These are phyloP conservation scores for Chalcosyrphus nemorum DNA, from an alignment of 2,888 invertebrate genomes.

Conservation along the genomic window DNA sequence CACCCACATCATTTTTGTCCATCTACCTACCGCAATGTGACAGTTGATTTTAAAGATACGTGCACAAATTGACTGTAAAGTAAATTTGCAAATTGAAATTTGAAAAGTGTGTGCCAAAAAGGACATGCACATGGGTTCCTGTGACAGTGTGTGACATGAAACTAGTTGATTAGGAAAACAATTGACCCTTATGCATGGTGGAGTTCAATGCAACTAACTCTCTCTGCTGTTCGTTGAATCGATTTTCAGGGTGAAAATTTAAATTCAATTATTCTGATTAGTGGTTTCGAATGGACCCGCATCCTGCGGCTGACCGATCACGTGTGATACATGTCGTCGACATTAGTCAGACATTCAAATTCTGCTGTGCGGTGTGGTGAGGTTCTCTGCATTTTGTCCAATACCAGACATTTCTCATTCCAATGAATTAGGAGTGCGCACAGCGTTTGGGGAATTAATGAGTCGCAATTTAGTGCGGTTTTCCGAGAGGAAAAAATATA, in stretches of 20 bases:
- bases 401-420: slow-evolving; percentile 52
- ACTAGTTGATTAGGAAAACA: slow-evolving; percentile 62
- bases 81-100: slow-evolving; percentile 39
- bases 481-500: background rate
- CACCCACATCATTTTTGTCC: slow-evolving; percentile 39
- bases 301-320: slow-evolving; percentile 72
- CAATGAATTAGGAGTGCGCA: slow-evolving; percentile 47
- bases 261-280: slow-evolving; percentile 73
- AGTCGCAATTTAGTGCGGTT: slow-evolving; percentile 65
- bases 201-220: slow-evolving; percentile 10
- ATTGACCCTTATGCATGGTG: slow-evolving; percentile 49
- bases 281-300: slow-evolving; percentile 71
- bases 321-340: slow-evolving; percentile 72
- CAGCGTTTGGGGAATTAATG: slow-evolving; percentile 59
- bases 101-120: background rate
- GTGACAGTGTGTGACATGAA: slow-evolving; percentile 12
- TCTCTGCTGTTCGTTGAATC: slow-evolving; percentile 35
- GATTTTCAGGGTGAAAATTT: slow-evolving; percentile 57
- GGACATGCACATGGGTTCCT: background rate
- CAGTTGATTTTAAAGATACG: background rate
- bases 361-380: background rate
- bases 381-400: slow-evolving; percentile 43
- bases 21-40: slow-evolving; percentile 49
- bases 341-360: slow-evolving; percentile 67
- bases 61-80: slow-evolving; percentile 14